Evolutionary conservation across 2,797 vertebrate genomes (phyloP), one percentile per base, ranked within the genome.

Genomic region (Microcaecilia unicolor): DNA sequence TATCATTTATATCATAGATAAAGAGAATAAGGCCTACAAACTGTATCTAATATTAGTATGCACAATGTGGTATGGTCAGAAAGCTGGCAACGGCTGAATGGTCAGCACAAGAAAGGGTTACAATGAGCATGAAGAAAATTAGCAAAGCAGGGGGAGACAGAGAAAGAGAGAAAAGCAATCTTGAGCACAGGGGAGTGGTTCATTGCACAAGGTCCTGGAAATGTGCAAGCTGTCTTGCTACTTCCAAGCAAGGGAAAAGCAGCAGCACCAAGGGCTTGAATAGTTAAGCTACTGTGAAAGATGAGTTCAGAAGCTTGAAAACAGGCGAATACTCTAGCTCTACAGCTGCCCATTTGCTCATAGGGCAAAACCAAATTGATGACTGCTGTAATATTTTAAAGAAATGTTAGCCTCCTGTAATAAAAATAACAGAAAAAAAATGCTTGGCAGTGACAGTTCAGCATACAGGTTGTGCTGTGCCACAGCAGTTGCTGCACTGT

Each of bases 271-370:
- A 35, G 46, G 64, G 28, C 31, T 51, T 43, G 9, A 31, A n/a
- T n/a, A 68, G 48, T 58, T 43, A 57, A 60, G 59, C 61, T 62
- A n/a, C n/a, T n/a, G n/a, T 56, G 64, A 67, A 67, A 47, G 47
- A 28, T 64, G 43, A 61, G 40, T 46, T 57, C 32, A n/a, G 43
- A 25, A 57, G 51, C 25, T 53, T 25, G 28, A 27, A 6, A 38
- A 13, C 18, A 5, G 8, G 28, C 22, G 30, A 56, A 33, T 22
- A 23, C 51, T 22, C 13, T 34, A 44, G 32, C 19, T n/a, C n/a
- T n/a, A n/a, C n/a, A n/a, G n/a, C 16, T 25, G 8, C 18, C 26
- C 4, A 6, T 28, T 41, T 40, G 19, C 6, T 1, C 25, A 11
- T 29, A 19, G 5, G 34, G 39, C 37, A 44, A 32, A 23, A 15